Evolutionary conservation across 2,797 vertebrate species (phyloP), one percentile per base, ranked within the genome.

Genomic region (Dallia pectoralis): DNA sequence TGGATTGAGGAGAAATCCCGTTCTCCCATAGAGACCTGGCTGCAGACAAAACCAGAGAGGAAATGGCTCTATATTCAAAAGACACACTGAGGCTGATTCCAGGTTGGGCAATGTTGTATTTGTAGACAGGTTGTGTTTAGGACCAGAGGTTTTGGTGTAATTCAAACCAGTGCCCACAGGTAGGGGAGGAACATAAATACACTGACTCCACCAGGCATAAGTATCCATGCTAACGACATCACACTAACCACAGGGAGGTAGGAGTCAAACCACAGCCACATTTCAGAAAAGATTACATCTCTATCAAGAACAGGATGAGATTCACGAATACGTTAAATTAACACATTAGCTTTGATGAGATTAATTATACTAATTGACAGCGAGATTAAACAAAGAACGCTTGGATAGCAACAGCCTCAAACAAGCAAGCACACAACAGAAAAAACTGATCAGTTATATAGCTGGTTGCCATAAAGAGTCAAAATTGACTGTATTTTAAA

Each of bases 1-100:
- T 85, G 88, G 87, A 93, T 92, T 82, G 84, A 33, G 48, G 85
- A 87, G 88, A 92, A 82, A 85, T 81, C 82, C 79, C 87, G 91
- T 90, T 89, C 88, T 89, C 81, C 75, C 81, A 12, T 72, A 73
- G 74, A 83, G 87, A 86, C 85, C 59, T 15, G 75, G 77, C 81
- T 81, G 67, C 27, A 72, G 72, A 74, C 81, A 73, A 73, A 61
- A 71, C 72, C 68, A 62, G 73, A 47, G 70, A 69, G 76, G 76
- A 82, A 84, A 82, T 70, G 48, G 62, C 71, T 71, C 71, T 79
- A 72, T 48, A 44, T 74, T 75, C 69, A 66, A 77, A 48, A 72
- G 65, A 59, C 51, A 66, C 64, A 66, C 64, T 75, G 44, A 75
- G 51, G 71, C 53, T 67, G 71, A 74, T 74, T 75, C 71, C 62